phyloP scores from a whole-genome alignment of 1,140 invertebrate genomes.

The Campoletis sonorensis region DNA sequence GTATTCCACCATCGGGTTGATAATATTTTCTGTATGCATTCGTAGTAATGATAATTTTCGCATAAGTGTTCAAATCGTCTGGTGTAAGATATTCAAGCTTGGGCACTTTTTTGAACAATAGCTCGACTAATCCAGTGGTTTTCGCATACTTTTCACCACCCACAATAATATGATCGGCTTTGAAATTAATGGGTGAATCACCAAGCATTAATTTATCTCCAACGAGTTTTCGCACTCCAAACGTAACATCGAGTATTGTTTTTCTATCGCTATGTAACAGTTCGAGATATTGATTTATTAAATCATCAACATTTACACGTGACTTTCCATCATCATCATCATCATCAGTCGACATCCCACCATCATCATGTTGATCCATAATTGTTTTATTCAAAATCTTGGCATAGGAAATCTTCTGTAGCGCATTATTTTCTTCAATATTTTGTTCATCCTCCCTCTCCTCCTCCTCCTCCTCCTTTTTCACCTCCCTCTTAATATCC shows the following conservation, averaged over 20 bases:
- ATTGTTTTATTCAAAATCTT: background rate
- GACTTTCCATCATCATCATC: background rate
- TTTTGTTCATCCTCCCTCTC: background rate
- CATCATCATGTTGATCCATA: background rate
- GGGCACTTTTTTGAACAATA: constrained; percentile 16
- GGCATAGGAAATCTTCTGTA: background rate
- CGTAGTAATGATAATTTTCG: constrained; percentile 22
- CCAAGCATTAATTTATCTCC: constrained; percentile 2
- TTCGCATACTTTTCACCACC: background rate
- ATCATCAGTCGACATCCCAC: background rate
- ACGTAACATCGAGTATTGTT: background rate
- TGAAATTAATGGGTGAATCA: background rate
- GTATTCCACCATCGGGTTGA: background rate
- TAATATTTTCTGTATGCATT: constrained; percentile 31
- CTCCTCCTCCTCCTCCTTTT: background rate
- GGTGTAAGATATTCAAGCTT: background rate
- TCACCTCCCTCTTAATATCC: background rate
- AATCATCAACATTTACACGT: background rate
- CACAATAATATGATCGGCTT: background rate
- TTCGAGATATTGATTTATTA: background rate
- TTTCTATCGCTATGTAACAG: background rate
- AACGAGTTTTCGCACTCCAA: background rate
- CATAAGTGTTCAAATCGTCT: constrained; percentile 22
- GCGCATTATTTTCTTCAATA: background rate
- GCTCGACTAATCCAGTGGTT: background rate